These are phyloP conservation scores for Astropecten irregularis DNA, from an alignment of 53 echinoderm and acorn worm genomes.

Conservation along the genomic window DNA sequence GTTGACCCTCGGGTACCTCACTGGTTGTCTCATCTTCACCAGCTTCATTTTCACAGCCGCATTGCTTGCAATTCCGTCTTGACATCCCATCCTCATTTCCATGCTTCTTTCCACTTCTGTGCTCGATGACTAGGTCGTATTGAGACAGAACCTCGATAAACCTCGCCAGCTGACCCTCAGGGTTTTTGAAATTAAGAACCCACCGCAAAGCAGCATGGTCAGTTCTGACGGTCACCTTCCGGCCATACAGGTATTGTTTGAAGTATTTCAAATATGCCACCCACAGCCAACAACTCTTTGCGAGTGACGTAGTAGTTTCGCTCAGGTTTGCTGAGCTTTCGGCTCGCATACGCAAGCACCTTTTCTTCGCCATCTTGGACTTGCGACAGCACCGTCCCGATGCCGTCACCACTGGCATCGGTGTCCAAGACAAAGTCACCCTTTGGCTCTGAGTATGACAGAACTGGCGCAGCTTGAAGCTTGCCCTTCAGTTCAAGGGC, in stretches of 20 bases:
- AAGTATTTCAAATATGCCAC: too few species aligned
- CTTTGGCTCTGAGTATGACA: too few species aligned
- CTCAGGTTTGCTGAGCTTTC: too few species aligned
- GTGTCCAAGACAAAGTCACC: too few species aligned
- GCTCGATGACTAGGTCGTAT: not conserved
- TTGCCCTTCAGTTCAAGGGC: not conserved
- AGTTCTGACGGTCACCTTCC: conserved; percentile 8
- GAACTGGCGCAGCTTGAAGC: not conserved
- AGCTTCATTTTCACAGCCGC: not conserved
- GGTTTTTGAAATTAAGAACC: conserved; percentile 11
- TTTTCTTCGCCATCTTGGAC: not conserved
- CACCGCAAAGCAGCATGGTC: not conserved
- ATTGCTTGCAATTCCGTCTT: not conserved
- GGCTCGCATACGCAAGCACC: not conserved
- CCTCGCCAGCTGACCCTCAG: not conserved
- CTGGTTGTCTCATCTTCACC: not conserved
- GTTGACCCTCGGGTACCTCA: not conserved
- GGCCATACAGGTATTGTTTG: not conserved
- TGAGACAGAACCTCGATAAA: not conserved
- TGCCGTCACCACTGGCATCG: not conserved
- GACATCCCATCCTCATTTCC: not conserved
- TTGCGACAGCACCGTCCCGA: not conserved
- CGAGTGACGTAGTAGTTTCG: too few species aligned
- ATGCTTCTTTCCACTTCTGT: not conserved
- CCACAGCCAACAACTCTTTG: not conserved